Conservation (phyloP, 2,888 invertebrate genomes). For the Doris montereyensis region DNA sequence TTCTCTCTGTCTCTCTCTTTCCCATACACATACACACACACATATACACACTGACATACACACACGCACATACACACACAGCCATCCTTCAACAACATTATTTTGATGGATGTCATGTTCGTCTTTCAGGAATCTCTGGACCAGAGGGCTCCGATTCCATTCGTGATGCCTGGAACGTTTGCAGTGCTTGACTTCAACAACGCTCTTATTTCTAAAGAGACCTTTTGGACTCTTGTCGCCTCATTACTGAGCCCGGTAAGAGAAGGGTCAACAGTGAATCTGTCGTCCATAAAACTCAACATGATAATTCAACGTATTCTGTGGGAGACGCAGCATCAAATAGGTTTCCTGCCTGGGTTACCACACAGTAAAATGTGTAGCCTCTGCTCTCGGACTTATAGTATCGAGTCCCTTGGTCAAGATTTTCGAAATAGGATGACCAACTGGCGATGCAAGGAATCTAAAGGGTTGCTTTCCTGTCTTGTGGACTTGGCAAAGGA, state of each 20-base stretch:
- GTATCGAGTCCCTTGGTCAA: not conserved
- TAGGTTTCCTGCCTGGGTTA: not conserved
- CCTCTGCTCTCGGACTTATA: not conserved
- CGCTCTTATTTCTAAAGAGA: not conserved
- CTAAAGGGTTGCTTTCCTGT: not conserved
- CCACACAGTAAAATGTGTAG: not conserved
- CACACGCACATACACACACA: no score
- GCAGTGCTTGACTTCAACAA: slow-evolving; percentile 3
- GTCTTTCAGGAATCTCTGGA: not conserved
- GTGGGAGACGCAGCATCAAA: slow-evolving; percentile 3
- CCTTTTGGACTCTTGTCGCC: slow-evolving; percentile 13
- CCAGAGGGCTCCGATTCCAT: not conserved
- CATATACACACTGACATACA: no score
- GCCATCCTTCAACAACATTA: no score
- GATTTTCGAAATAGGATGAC: not conserved
- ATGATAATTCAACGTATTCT: not conserved
- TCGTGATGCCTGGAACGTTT: slow-evolving; percentile 5
- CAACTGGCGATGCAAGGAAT: not conserved
- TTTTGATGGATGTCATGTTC: no score
- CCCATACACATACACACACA: no score
- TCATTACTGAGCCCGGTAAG: not conserved
- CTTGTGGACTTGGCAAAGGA: not conserved
- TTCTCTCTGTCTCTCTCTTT: no score
- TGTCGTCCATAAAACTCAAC: not conserved
- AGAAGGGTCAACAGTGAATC: not conserved